These are phyloP conservation scores for Hemiprocne comata DNA, from an alignment of 2,113 vertebrate genomes.

Conservation along the genomic window DNA sequence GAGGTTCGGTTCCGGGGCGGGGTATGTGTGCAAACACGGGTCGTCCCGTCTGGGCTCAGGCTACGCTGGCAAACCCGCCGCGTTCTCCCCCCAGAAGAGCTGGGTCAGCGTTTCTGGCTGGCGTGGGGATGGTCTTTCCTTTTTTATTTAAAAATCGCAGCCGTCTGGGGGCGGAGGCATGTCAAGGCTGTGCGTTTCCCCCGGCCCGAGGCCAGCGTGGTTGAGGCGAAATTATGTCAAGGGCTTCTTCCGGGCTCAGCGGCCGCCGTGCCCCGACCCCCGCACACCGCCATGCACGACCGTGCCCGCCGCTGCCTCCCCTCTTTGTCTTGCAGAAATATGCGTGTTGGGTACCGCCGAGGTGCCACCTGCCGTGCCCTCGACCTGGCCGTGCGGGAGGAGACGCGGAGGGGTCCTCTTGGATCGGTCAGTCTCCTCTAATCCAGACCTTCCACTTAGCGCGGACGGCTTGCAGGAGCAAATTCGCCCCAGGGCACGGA, in stretches of 20 bases:
- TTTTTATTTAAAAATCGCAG: background rate
- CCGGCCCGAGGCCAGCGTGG: background rate
- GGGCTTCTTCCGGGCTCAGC: background rate
- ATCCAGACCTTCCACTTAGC: background rate
- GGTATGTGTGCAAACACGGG: background rate
- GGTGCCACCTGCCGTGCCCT: background rate
- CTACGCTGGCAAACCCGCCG: background rate
- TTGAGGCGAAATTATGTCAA: background rate
- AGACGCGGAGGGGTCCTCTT: background rate
- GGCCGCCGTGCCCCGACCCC: background rate
- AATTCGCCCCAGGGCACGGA: background rate
- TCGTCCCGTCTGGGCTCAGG: background rate
- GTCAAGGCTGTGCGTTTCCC: background rate
- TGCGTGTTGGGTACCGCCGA: background rate
- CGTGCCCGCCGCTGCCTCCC: background rate
- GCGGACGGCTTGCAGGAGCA: background rate
- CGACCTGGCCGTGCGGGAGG: too few relatives aligned
- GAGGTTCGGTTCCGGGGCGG: background rate
- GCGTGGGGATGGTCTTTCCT: background rate
- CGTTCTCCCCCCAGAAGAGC: background rate
- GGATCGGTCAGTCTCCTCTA: background rate
- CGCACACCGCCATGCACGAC: background rate
- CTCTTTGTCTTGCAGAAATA: background rate
- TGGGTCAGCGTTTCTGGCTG: background rate
- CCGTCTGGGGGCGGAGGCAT: background rate